Evolutionary conservation across 2,113 vertebrate genomes (phyloP).

Genomic region (Catagonus wagneri): DNA sequence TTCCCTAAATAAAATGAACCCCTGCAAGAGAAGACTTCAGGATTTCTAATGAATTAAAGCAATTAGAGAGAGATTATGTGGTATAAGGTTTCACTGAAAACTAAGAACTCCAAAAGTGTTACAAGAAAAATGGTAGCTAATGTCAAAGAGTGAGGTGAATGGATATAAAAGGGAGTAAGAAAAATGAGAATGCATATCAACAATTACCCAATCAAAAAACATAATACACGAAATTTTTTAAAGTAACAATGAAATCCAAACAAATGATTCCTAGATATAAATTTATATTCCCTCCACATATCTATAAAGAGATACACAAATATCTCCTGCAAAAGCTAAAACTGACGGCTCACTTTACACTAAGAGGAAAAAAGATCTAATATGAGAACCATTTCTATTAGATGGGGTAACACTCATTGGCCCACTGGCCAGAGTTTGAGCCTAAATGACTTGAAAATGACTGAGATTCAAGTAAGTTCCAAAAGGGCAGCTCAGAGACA

Average conservation of each 20-base stretch:
- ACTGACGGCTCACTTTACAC: background rate
- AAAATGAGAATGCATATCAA: background rate
- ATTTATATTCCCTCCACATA: background rate
- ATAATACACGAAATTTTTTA: background rate
- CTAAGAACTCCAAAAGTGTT: background rate
- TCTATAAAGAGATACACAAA: background rate
- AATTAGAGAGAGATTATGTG: background rate
- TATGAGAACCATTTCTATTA: too few relatives aligned
- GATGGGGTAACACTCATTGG: background rate
- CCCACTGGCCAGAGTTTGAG: background rate
- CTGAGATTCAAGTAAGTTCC: background rate
- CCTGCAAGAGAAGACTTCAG: background rate
- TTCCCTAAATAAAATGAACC: background rate
- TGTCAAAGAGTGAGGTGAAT: background rate
- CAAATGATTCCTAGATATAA: background rate
- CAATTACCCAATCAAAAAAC: background rate
- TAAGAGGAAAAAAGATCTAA: background rate
- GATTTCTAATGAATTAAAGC: background rate
- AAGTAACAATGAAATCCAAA: background rate
- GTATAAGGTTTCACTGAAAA: background rate
- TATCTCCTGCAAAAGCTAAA: background rate
- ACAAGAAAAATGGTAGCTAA: background rate
- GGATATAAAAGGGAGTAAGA: background rate
- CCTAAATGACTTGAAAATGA: background rate
- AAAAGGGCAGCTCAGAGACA: background rate